Evolutionary conservation across 2,797 vertebrate species (phyloP).

Genomic region (Prionace glauca): DNA sequence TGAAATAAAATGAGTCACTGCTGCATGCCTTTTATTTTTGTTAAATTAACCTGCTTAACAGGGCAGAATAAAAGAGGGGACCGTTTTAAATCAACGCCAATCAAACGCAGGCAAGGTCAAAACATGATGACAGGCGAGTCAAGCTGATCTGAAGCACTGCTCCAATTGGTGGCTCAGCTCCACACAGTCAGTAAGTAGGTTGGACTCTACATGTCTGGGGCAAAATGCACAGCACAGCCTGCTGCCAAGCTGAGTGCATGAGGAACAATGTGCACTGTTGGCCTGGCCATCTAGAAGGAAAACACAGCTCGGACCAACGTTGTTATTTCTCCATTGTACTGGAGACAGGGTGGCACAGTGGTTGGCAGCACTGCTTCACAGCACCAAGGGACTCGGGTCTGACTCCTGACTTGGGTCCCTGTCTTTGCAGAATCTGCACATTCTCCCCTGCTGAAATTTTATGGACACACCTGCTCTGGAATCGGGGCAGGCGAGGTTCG

Average conservation of each 20-base stretch:
- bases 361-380: too few species aligned
- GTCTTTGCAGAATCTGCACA: too few species aligned
- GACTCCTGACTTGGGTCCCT: too few species aligned
- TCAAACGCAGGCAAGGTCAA: conserved; percentile 18
- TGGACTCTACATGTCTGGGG: not conserved
- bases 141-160: not conserved
- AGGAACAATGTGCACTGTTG: not conserved
- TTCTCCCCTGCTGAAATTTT: too few species aligned
- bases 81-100: not conserved
- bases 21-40: not conserved
- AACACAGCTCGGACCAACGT: too few species aligned
- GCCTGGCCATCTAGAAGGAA: not conserved
- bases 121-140: not conserved
- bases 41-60: not conserved
- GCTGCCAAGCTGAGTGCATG: not conserved
- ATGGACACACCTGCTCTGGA: too few species aligned
- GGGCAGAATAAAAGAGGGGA: not conserved
- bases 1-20: not conserved
- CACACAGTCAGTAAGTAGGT: not conserved
- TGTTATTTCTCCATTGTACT: too few species aligned
- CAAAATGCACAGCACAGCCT: not conserved
- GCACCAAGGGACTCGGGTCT: too few species aligned
- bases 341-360: too few species aligned
- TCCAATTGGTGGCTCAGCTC: not conserved
- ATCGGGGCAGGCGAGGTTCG: too few species aligned